Conservation (phyloP, 2,113 vertebrate species). For the Astatotilapia flaviijosephi region DNA sequence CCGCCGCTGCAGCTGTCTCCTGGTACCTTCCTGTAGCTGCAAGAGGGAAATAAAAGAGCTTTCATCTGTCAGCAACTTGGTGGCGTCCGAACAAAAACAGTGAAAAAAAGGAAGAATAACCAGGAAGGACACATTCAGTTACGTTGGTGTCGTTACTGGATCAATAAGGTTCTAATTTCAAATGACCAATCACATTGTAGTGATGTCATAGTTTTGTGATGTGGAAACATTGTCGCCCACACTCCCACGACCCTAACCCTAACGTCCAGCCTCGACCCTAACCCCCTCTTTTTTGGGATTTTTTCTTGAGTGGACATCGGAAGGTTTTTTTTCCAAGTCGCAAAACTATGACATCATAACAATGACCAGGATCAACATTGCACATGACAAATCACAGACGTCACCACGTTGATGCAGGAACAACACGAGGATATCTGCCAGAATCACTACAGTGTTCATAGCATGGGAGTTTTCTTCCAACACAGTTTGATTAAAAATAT, state of each 20-base stretch:
- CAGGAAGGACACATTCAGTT: not conserved
- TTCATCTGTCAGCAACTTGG: conserved; percentile 1
- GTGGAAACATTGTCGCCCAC: not conserved
- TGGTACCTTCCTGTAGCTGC: conserved; percentile 94
- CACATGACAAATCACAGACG: not conserved
- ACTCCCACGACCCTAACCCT: not conserved
- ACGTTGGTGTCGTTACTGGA: not conserved
- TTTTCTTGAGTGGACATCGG: not conserved
- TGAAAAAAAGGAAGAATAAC: not conserved
- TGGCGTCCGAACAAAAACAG: not conserved
- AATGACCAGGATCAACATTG: not conserved
- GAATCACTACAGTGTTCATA: not conserved
- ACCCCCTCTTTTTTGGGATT: not conserved
- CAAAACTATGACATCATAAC: not conserved
- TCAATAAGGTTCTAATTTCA: not conserved
- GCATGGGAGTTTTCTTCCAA: not conserved
- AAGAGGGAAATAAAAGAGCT: not conserved
- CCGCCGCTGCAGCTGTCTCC: conserved; percentile 93
- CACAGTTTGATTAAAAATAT: not conserved
- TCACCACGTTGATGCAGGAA: not conserved
- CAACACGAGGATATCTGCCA: not conserved
- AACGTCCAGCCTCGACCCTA: not conserved
- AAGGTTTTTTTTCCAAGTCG: not conserved
- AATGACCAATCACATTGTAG: not conserved
- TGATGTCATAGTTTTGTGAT: not conserved